These are phyloP conservation scores for Lypha dubia DNA, from an alignment of 2,888 invertebrate genomes.

Conservation along the genomic window DNA sequence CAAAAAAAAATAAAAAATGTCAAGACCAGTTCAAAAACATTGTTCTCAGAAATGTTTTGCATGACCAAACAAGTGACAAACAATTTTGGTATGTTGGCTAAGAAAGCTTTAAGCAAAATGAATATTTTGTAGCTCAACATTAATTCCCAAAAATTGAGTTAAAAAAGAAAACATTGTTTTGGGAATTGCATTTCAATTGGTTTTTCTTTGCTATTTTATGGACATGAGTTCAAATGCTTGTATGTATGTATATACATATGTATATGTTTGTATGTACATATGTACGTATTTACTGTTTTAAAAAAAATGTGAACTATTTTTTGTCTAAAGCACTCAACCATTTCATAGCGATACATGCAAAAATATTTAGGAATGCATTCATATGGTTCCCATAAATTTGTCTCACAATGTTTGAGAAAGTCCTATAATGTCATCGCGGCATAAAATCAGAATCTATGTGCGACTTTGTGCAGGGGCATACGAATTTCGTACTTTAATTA, in stretches of 20 bases:
- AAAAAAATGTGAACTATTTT: neutral
- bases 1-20: neutral
- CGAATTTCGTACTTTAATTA: no score
- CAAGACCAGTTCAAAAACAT: neutral
- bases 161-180: conserved; percentile 4
- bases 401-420: no score
- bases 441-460: no score
- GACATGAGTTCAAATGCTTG: conserved; percentile 10
- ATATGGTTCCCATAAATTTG: no score
- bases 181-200: neutral
- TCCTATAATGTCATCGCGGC: no score
- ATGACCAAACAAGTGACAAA: conserved; percentile 10
- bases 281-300: no score
- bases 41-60: neutral
- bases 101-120: neutral
- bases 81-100: conserved; percentile 8
- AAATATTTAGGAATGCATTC: no score
- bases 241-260: no score
- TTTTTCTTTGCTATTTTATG: neutral
- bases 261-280: no score
- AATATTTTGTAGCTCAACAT: neutral
- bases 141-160: conserved; percentile 8
- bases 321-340: neutral
- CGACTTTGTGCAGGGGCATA: no score
- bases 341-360: neutral